These are phyloP conservation scores for Tenthredo mesomela DNA, from an alignment of 2,888 invertebrate species.

Conservation along the genomic window DNA sequence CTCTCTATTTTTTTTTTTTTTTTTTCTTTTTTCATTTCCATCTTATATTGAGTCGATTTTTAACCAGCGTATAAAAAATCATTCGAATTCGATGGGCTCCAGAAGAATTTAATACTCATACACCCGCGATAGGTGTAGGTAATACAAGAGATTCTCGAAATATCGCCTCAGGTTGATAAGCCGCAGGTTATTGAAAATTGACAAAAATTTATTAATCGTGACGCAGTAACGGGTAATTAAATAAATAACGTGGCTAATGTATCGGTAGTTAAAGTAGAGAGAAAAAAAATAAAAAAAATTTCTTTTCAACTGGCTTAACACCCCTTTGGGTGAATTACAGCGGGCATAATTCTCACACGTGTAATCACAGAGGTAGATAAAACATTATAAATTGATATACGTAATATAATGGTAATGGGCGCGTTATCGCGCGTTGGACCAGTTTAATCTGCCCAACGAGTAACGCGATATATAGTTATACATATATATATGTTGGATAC, in stretches of 20 bases:
- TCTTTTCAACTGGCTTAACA: not conserved
- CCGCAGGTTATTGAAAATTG: not conserved
- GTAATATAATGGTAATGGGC: constrained; percentile 17
- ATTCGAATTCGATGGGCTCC: not conserved
- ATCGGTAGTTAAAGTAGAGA: not conserved
- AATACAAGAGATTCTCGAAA: not conserved
- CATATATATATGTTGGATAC: not conserved
- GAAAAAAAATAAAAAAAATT: not conserved
- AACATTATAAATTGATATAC: constrained; percentile 49
- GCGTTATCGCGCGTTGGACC: constrained; percentile 41
- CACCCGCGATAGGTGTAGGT: not conserved
- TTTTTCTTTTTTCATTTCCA: not conserved
- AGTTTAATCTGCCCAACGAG: constrained; percentile 42
- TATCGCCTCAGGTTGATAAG: not conserved
- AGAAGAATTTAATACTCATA: not conserved
- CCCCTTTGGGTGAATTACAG: constrained; percentile 15
- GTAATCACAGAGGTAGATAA: constrained; percentile 37
- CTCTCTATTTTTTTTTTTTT: too few relatives aligned
- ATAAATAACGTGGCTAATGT: not conserved
- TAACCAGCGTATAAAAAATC: not conserved
- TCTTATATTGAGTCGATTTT: not conserved
- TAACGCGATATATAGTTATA: not conserved
- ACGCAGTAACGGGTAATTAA: not conserved
- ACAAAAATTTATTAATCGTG: not conserved
- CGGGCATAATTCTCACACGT: constrained; percentile 20